These are phyloP conservation scores for Phylloscopus whistleri DNA, from an alignment of 2,113 vertebrate species.

Conservation along the genomic window DNA sequence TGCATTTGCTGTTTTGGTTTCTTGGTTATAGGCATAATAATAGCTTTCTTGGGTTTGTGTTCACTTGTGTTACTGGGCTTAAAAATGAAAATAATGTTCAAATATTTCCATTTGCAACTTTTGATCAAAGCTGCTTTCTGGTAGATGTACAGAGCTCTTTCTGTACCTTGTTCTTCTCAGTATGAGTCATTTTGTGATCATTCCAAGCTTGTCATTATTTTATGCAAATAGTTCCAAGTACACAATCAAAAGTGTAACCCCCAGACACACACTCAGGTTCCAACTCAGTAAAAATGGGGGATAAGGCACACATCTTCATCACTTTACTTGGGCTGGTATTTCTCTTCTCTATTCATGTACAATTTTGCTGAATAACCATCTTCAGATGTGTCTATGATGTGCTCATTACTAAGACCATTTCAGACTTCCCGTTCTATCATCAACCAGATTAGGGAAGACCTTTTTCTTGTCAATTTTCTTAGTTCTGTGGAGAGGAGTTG, in stretches of 20 bases:
- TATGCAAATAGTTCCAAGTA: neutral
- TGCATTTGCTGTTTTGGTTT: neutral
- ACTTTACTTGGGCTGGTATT: neutral
- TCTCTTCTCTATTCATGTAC: neutral
- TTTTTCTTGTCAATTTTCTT: neutral
- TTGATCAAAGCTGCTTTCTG: neutral
- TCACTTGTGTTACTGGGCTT: neutral
- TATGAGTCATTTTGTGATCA: neutral
- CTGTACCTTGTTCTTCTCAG: neutral
- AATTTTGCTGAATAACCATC: neutral
- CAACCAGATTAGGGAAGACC: fast-evolving
- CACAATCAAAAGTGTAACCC: neutral
- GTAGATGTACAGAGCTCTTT: neutral
- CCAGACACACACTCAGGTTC: neutral
- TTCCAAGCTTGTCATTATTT: neutral
- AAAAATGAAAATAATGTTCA: neutral
- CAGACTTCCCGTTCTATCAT: neutral
- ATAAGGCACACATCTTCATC: neutral
- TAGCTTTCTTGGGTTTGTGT: neutral
- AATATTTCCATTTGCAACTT: neutral
- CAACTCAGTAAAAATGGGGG: neutral
- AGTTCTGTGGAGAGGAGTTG: neutral
- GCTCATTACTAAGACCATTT: neutral
- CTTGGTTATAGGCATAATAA: neutral
- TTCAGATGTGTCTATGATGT: neutral